These are phyloP conservation scores for Eilema griseolum DNA, from an alignment of 2,888 invertebrate species.

Conservation along the genomic window DNA sequence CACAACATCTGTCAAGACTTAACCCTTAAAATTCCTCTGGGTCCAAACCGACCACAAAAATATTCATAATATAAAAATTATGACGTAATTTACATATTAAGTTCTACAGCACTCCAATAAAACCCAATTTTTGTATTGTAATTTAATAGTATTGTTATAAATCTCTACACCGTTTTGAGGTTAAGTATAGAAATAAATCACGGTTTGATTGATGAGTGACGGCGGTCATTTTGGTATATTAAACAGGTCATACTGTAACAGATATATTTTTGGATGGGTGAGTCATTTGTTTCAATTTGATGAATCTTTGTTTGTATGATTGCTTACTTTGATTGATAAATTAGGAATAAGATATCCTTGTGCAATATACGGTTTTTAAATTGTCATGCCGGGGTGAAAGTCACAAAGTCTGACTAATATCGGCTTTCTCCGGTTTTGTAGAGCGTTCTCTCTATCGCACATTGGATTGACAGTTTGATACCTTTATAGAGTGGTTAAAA, in stretches of 20 bases:
- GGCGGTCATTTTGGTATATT: constrained; percentile 19
- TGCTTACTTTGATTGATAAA: neutral
- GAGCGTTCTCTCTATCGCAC: no score
- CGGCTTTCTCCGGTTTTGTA: no score
- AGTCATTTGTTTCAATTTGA: constrained; percentile 15
- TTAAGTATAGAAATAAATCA: constrained; percentile 45
- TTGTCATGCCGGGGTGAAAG: no score
- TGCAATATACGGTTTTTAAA: no score
- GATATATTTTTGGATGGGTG: neutral
- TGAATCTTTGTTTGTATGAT: constrained; percentile 2
- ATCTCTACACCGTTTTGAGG: constrained; percentile 32
- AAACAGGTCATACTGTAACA: constrained; percentile 21
- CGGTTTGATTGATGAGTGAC: constrained; percentile 41
- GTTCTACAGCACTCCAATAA: constrained; percentile 22
- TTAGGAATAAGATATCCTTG: neutral
- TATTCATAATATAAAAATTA: constrained; percentile 16
- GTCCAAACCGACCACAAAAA: constrained; percentile 23
- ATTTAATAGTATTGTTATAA: constrained; percentile 43
- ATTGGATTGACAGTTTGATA: no score
- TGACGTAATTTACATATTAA: constrained; percentile 34
- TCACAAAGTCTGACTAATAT: no score
- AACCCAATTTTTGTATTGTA: constrained; percentile 28
- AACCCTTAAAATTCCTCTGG: constrained; percentile 19
- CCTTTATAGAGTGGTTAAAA: no score
- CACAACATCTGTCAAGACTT: constrained; percentile 21